A percentile compares a stretch with the other conserved stretches of the same genome.
phyloP scores from a whole-genome alignment of 2,888 invertebrate genomes.

The Allolobophora icterica region DNA sequence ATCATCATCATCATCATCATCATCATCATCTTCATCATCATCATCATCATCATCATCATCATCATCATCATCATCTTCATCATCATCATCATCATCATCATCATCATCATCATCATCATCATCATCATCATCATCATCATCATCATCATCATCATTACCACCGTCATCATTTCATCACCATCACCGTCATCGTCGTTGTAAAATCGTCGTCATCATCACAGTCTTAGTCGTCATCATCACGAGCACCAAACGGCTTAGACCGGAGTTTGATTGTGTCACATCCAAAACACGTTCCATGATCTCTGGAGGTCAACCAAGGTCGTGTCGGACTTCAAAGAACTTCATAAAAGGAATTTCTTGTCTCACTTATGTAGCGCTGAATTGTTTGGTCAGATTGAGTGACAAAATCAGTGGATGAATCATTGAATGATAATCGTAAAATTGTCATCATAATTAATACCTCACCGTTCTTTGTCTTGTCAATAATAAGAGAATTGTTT shows the following conservation, averaged over 20 bases:
- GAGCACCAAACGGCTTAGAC: not conserved
- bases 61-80: constrained; percentile 38
- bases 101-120: constrained; percentile 37
- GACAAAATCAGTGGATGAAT: too few species aligned
- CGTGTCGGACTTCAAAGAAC: too few species aligned
- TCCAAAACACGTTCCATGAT: too few species aligned
- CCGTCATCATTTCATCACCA: too few species aligned
- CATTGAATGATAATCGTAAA: too few species aligned
- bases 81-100: constrained; percentile 40
- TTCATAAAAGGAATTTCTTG: too few species aligned
- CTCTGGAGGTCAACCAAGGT: too few species aligned
- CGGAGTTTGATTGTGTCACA: not conserved
- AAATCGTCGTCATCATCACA: not conserved
- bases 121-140: constrained; percentile 34
- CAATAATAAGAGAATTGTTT: too few species aligned
- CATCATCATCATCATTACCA: constrained; percentile 35
- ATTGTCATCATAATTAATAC: too few species aligned
- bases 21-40: not conserved
- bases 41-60: constrained; percentile 36
- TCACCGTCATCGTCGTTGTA: constrained; percentile 17
- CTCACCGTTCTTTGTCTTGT: too few species aligned
- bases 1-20: not conserved
- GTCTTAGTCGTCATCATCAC: not conserved
- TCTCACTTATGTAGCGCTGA: too few species aligned
- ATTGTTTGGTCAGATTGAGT: too few species aligned